A percentile compares a stretch with the other conserved stretches of the same genome.
These are phyloP conservation scores for Odontothrips loti DNA, from an alignment of 2,888 invertebrate genomes.

Conservation along the genomic window DNA sequence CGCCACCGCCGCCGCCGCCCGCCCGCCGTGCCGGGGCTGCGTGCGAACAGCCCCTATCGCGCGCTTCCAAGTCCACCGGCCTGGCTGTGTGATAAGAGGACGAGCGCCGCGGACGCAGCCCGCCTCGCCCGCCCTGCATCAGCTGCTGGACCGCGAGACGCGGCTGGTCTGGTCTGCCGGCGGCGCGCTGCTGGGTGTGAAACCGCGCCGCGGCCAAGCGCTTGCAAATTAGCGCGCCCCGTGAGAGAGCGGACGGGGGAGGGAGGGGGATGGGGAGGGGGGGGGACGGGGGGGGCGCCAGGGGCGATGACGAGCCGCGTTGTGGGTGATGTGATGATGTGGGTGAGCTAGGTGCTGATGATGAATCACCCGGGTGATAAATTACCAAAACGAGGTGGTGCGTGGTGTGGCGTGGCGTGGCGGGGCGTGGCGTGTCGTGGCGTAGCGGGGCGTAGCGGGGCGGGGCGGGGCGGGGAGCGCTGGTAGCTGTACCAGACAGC, in stretches of 20 bases:
- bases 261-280: too few species aligned
- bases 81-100: not conserved
- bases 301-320: not conserved
- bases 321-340: slow-evolving; percentile 16
- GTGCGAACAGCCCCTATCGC: too few species aligned
- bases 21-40: too few species aligned
- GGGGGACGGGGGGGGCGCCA: too few species aligned
- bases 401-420: not conserved
- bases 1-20: too few species aligned
- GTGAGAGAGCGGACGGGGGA: not conserved
- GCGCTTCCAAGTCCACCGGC: too few species aligned
- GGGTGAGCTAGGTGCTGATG: not conserved
- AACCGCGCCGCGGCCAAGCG: not conserved
- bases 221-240: not conserved
- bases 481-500: not conserved
- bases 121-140: not conserved
- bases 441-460: not conserved
- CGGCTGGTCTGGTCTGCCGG: not conserved
- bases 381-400: not conserved
- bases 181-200: not conserved
- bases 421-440: not conserved
- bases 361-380: slow-evolving; percentile 23
- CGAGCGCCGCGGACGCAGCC: not conserved
- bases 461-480: not conserved
- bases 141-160: not conserved